Evolutionary conservation across 2,888 invertebrate genomes (phyloP).

Genomic region (Nipponacmea schrenckii): DNA sequence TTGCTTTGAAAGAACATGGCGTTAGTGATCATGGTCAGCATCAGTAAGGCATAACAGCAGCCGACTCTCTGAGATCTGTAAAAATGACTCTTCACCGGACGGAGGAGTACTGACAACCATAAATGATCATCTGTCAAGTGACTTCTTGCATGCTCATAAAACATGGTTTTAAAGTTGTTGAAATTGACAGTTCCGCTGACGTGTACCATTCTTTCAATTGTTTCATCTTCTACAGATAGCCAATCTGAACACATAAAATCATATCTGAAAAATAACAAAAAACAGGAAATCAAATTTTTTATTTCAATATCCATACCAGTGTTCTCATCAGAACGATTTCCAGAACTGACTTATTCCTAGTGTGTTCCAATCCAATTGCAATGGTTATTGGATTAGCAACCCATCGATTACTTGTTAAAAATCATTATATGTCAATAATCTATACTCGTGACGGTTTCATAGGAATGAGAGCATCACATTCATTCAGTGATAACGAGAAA

Average conservation of each 20-base stretch:
- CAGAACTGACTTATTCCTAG: neutral
- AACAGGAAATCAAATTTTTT: neutral
- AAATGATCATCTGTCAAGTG: slow-evolving; percentile 68
- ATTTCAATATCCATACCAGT: too few species aligned
- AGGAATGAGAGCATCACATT: too few species aligned
- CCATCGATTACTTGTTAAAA: too few species aligned
- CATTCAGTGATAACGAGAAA: too few species aligned
- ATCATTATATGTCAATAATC: too few species aligned
- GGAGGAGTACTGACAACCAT: slow-evolving; percentile 69
- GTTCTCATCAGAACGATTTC: neutral
- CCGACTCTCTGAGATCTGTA: slow-evolving; percentile 31
- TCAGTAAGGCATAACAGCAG: slow-evolving; percentile 31
- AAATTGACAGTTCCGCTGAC: slow-evolving; percentile 62
- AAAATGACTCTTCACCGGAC: slow-evolving; percentile 52
- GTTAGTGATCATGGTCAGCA: slow-evolving; percentile 37
- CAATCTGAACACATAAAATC: slow-evolving; percentile 63
- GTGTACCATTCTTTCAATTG: slow-evolving; percentile 66
- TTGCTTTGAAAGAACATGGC: slow-evolving; percentile 35
- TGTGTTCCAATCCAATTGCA: too few species aligned
- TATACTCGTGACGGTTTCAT: too few species aligned
- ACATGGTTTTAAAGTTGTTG: slow-evolving; percentile 64
- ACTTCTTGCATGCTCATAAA: slow-evolving; percentile 59
- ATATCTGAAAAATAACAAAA: slow-evolving; percentile 40
- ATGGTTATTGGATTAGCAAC: too few species aligned
- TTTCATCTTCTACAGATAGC: slow-evolving; percentile 67